These are phyloP conservation scores for Molossus molossus DNA, from an alignment of 2,797 vertebrate species.

Conservation along the genomic window DNA sequence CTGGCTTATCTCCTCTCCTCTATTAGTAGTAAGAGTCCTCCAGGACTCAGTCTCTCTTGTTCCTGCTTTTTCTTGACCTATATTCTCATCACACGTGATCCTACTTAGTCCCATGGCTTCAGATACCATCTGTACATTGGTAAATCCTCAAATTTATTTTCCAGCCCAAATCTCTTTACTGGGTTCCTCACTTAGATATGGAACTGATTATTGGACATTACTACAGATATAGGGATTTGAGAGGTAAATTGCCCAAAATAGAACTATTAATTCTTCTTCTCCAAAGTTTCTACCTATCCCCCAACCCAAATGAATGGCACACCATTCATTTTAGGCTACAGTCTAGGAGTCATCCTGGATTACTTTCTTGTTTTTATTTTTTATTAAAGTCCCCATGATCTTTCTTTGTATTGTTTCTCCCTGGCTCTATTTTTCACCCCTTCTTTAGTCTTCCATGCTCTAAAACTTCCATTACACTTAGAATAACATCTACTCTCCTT, in stretches of 20 bases:
- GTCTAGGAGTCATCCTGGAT: background rate
- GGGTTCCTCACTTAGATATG: background rate
- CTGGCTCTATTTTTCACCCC: background rate
- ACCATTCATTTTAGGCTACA: background rate
- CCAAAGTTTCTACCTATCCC: background rate
- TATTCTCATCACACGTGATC: background rate
- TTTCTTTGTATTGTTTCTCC: background rate
- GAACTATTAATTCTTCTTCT: background rate
- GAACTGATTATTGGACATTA: background rate
- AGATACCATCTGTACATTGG: background rate
- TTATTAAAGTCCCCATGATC: background rate
- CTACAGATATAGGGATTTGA: background rate
- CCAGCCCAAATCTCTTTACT: background rate
- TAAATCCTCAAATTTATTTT: constrained; percentile 25
- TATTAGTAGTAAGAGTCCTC: background rate
- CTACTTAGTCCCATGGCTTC: background rate
- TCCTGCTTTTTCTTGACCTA: background rate
- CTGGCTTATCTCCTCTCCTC: background rate
- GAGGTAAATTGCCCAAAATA: background rate
- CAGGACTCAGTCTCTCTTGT: background rate
- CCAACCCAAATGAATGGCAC: background rate
- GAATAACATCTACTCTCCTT: background rate
- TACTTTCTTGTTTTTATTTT: background rate
- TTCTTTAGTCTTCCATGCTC: background rate
- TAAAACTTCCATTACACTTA: background rate